Evolutionary conservation across 2,888 invertebrate genomes (phyloP).

Genomic region (Eilema griseolum): DNA sequence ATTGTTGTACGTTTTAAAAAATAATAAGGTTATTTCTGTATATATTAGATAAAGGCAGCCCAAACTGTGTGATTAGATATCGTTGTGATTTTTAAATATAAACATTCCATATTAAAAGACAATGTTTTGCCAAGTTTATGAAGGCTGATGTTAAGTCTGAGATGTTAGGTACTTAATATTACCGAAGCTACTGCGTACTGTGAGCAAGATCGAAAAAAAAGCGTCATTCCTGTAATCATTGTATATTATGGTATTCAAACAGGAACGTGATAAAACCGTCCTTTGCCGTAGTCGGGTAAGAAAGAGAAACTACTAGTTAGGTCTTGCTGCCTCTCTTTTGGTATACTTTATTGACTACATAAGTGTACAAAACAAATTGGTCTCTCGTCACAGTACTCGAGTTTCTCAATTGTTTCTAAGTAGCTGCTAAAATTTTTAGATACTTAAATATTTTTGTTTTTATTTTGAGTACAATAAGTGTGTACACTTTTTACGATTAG

Average conservation of each 20-base stretch:
- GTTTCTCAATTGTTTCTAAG: slow-evolving; percentile 26
- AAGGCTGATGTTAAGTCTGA: slow-evolving; percentile 80
- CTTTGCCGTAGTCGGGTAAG: too few species aligned
- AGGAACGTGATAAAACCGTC: neutral
- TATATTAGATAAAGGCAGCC: slow-evolving; percentile 31
- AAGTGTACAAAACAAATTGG: neutral
- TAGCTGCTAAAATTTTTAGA: slow-evolving; percentile 33
- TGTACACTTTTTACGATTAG: slow-evolving; percentile 70
- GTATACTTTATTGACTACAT: neutral
- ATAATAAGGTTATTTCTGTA: neutral
- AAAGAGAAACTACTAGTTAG: neutral
- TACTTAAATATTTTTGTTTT: slow-evolving; percentile 52
- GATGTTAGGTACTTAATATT: slow-evolving; percentile 62
- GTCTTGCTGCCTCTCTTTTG: neutral
- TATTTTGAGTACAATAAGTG: slow-evolving; percentile 70
- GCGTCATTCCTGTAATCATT: neutral
- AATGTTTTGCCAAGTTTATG: slow-evolving; percentile 70
- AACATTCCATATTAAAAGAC: slow-evolving; percentile 82
- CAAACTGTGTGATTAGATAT: slow-evolving; percentile 59
- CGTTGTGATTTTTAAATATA: slow-evolving; percentile 77
- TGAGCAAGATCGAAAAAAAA: neutral
- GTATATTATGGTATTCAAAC: too few species aligned
- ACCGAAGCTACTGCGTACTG: slow-evolving; percentile 47
- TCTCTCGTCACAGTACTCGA: slow-evolving; percentile 39
- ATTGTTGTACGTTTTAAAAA: neutral